These are phyloP conservation scores for Mustelus asterias DNA, from an alignment of 2,113 vertebrate genomes.

Conservation along the genomic window DNA sequence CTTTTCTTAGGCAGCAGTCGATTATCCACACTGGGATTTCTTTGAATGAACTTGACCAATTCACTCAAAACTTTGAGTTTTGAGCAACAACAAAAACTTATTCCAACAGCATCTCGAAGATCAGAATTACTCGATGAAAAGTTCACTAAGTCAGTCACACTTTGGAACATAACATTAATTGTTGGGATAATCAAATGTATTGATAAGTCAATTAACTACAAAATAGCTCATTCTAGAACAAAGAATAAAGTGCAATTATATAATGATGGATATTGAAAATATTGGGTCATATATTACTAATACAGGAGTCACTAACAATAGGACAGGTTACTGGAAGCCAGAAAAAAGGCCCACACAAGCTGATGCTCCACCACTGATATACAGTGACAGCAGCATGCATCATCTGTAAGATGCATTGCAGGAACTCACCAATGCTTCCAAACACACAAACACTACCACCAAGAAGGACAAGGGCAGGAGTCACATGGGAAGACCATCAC, in stretches of 20 bases:
- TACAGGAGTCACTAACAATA: neutral
- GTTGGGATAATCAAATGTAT: neutral
- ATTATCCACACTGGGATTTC: neutral
- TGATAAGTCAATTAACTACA: neutral
- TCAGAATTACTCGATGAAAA: neutral
- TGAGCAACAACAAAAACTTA: neutral
- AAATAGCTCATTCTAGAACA: neutral
- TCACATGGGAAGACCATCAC: too few species aligned
- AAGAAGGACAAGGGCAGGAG: too few species aligned
- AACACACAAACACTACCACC: too few species aligned
- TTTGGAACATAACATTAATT: neutral
- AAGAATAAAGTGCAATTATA: neutral
- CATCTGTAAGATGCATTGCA: too few species aligned
- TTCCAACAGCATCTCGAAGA: neutral
- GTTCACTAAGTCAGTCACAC: neutral
- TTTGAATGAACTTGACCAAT: neutral
- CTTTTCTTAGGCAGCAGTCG: neutral
- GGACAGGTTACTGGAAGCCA: neutral
- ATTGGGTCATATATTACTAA: neutral
- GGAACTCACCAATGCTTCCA: too few species aligned
- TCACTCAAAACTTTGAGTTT: neutral
- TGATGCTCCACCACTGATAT: neutral
- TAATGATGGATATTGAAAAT: neutral
- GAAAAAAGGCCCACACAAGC: neutral
- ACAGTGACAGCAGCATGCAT: too few species aligned